Conservation (phyloP, 2,113 vertebrate genomes). For the Poecilia latipinna region DNA sequence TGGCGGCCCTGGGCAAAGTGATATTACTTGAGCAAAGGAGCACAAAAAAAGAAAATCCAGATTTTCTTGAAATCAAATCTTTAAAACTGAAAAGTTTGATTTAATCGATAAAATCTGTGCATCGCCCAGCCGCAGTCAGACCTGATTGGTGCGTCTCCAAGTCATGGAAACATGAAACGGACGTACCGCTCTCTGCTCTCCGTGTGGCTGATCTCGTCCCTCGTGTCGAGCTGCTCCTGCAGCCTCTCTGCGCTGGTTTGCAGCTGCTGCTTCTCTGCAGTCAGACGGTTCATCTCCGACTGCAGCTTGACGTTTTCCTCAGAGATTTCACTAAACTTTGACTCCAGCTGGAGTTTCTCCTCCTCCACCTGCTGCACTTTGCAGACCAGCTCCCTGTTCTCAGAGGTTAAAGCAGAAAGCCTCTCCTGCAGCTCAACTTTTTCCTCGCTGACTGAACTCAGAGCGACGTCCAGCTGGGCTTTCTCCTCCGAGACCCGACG, state of each 20-base stretch:
- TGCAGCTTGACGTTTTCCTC: conserved; percentile 43
- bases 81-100: too few relatives aligned
- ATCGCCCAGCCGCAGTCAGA: too few relatives aligned
- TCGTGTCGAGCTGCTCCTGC: conserved; percentile 50
- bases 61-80: too few relatives aligned
- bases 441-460: conserved; percentile 21
- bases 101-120: too few relatives aligned
- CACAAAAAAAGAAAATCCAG: too few relatives aligned
- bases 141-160: neutral
- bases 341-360: conserved; percentile 59
- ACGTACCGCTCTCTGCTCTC: conserved; percentile 32
- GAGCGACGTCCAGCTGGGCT: conserved; percentile 16
- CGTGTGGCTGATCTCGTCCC: conserved; percentile 28
- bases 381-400: conserved; percentile 17
- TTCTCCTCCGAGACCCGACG: conserved; percentile 44
- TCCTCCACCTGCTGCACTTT: conserved; percentile 25
- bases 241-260: conserved; percentile 31
- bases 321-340: conserved; percentile 34
- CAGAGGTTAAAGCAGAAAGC: conserved; percentile 16
- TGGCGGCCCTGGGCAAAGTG: too few relatives aligned
- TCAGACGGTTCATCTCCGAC: neutral
- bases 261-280: conserved; percentile 43
- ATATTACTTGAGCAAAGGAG: too few relatives aligned
- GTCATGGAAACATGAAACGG: neutral
- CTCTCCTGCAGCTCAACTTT: conserved; percentile 41